phyloP scores from a whole-genome alignment of 2,888 invertebrate species.

The Tuberolachnus salignus region DNA sequence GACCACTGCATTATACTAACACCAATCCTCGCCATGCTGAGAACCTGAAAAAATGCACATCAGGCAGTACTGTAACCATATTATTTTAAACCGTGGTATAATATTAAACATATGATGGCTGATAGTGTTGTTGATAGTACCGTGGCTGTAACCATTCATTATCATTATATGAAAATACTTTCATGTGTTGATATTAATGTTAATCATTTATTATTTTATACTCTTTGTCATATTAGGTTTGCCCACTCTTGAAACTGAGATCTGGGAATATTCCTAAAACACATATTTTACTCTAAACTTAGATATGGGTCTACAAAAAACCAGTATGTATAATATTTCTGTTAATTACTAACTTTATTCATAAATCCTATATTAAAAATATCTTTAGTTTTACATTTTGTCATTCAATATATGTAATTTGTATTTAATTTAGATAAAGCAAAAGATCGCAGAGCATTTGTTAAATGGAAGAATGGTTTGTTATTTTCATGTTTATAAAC shows the following conservation, averaged over 20 bases:
- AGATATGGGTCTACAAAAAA: slow-evolving; percentile 44
- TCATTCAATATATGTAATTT: background rate
- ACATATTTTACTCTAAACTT: background rate
- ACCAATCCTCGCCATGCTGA: too few species aligned
- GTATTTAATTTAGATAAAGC: slow-evolving; percentile 30
- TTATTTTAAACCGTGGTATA: too few species aligned
- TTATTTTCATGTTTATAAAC: background rate
- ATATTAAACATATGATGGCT: background rate
- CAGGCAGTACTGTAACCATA: too few species aligned
- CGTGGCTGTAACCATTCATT: background rate
- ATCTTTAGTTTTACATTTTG: too few species aligned
- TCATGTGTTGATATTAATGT: background rate
- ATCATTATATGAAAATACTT: background rate
- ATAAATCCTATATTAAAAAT: too few species aligned
- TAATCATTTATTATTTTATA: background rate
- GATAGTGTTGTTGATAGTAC: too few species aligned
- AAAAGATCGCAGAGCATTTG: slow-evolving; percentile 44
- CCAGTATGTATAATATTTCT: slow-evolving; percentile 31
- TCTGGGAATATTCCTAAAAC: too few species aligned
- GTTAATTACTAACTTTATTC: background rate
- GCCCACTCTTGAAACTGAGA: too few species aligned
- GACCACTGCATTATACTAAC: too few species aligned
- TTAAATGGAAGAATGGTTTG: slow-evolving; percentile 50
- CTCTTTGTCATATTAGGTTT: background rate
- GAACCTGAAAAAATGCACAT: too few species aligned